Base-by-base conservation (phyloP, 2,888 invertebrate species). In the Amphipyra tragopoginis region DNA sequence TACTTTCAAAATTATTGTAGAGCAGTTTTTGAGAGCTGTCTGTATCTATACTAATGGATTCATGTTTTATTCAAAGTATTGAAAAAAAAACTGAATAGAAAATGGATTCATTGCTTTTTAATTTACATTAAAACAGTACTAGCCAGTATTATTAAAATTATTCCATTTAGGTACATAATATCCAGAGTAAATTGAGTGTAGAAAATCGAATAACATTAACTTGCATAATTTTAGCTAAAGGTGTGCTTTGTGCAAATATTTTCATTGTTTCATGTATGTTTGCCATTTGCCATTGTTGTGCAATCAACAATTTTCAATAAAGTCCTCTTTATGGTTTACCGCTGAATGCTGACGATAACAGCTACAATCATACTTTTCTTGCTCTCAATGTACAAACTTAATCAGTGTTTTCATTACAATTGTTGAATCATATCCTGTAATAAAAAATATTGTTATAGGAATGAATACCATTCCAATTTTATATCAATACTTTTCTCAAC, bases 291-390 rank as follows among this genome's bases (percentile, higher is more conserved):
- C 89, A 92, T 92, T 93, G 93, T 93, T 93, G 90, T 90, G 91
- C 86, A 93, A 93, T 93, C 90, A 90, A 90, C 80, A 88, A 88
- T 92, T 92, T 93, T 90, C 93, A 93, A 93, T 94, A 93, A 92
- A 91, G 86, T 87, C 82, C 89, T 85, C 82, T 87, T 88, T 92
- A 90, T 89, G 90, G 90, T 86, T 89, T 89, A 86, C 83, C 47
- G 54, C 69, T 85, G 84, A 81, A 83, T 78, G 83, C 80, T 83
- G 84, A 82, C 80, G 90, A 92, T 92, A 91, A 92, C 86, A 79
- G 54, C 75, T 78, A 77, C 79, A 77, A 77, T 77, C 72, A 77
- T 72, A 81, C 67, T 78, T 75, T 86, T 80, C 78, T 83, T 79
- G 75, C 68, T 78, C 77, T 75, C 78, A 77, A 80, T 80, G 80